Evolutionary conservation across 2,113 vertebrate species (phyloP), one percentile per base, ranked within the genome.

Genomic region (Xenopus laevis): DNA sequence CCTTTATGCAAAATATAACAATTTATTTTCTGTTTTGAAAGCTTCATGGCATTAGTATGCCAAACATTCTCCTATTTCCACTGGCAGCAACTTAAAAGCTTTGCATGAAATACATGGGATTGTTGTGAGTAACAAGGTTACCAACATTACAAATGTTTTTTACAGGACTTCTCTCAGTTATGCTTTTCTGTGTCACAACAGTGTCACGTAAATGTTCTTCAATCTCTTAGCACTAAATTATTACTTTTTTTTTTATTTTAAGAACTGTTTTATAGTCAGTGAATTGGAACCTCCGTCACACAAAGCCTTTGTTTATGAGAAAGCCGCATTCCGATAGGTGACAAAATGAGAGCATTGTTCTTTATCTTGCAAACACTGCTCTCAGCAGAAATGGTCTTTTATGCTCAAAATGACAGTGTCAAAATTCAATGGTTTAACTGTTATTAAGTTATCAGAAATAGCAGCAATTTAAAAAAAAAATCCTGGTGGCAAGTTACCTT

Each of bases 391-490:
- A 21, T 18, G 53, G 45, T 3, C 64, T 7, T 27, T 74, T 67
- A 58, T 60, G 33, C 27, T 74, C 7, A 27, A 74, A 67, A 74
- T 74, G 67, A 60, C 72, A 59, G 72, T 59, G 40, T 66, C 67
- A 59, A 53, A 67, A 40, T 66, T 74, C 47, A 74, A 74, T 74
- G 33, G 52, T 64, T 60, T 59, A 67, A 60, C 64, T 30, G 53
- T 45, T 74, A 59, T 67, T 67, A 67, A 74, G 30, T 60, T 52
- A 21, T 30, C 63, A 59, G 10, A 74, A 67, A 74, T 74, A 74
- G 44, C 33, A 40, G 33, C 33, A 40, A 40, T 40, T 27, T 40
- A 40, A 40, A 9, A 40, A 33, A 33, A 40, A 52, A 6, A 10
- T n/a, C 50, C 66, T 74, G 33, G 33, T 40, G 33, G 33, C 5